A percentile compares a stretch with the other conserved stretches of the same genome.
Evolutionary conservation across 2,888 invertebrate genomes (phyloP).

Genomic region (Caenorhabditis macrosperma): DNA sequence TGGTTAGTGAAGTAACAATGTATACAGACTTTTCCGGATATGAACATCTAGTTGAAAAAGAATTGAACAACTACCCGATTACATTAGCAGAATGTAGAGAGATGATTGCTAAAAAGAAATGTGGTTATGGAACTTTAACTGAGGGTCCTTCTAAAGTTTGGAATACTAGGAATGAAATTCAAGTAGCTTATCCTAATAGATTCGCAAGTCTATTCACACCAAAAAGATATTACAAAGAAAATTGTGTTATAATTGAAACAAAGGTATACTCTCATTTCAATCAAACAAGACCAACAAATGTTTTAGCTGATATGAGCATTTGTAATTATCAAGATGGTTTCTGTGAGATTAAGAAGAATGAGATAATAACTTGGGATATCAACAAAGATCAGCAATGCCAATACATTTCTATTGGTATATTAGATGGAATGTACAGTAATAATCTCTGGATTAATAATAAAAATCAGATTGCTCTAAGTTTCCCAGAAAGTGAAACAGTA

Average conservation of each 20-base stretch:
- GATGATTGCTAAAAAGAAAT: slow-evolving; percentile 61
- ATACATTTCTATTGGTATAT: slow-evolving; percentile 62
- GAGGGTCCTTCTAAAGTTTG: slow-evolving; percentile 46
- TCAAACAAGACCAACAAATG: slow-evolving; percentile 64
- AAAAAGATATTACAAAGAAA: slow-evolving; percentile 68
- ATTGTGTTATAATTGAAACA: slow-evolving; percentile 70
- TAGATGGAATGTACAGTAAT: slow-evolving; percentile 61
- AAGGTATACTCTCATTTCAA: slow-evolving; percentile 69
- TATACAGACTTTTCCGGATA: slow-evolving; percentile 67
- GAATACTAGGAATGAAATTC: slow-evolving; percentile 67
- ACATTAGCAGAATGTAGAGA: slow-evolving; percentile 65
- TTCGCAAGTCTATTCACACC: slow-evolving; percentile 64
- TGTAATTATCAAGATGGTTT: slow-evolving; percentile 68
- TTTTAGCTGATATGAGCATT: slow-evolving; percentile 53
- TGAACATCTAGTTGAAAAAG: slow-evolving; percentile 64
- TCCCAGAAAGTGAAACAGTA: slow-evolving; percentile 38
- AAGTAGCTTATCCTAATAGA: slow-evolving; percentile 68
- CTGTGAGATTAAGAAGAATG: slow-evolving; percentile 66
- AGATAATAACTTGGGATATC: slow-evolving; percentile 70
- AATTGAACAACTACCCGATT: slow-evolving; percentile 61
- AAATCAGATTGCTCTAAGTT: slow-evolving; percentile 63
- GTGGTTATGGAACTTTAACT: slow-evolving; percentile 59
- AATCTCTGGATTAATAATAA: slow-evolving; percentile 62
- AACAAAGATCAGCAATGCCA: slow-evolving; percentile 66
- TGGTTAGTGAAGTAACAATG: slow-evolving; percentile 59